Conservation (phyloP, 2,797 vertebrate species). For the Atherinosoma microstoma region DNA sequence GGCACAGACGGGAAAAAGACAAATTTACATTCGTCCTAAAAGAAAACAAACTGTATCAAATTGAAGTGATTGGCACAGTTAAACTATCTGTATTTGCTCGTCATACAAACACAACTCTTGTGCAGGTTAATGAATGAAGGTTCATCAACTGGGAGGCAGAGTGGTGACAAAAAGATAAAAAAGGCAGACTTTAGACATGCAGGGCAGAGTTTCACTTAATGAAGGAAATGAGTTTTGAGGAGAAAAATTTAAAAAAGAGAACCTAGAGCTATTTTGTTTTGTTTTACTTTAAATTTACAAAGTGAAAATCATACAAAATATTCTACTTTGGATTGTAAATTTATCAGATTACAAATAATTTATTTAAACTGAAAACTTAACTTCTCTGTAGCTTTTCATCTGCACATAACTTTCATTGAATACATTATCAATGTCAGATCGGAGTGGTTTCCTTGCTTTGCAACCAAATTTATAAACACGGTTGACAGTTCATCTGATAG, state of each 20-base stretch:
- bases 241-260: too few relatives aligned
- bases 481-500: background rate
- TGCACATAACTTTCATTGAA: background rate
- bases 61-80: slow-evolving; percentile 48
- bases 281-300: background rate
- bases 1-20: background rate
- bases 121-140: too few relatives aligned
- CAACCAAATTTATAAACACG: background rate
- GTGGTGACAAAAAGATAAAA: too few relatives aligned
- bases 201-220: too few relatives aligned
- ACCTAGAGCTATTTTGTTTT: too few relatives aligned
- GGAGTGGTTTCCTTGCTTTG: background rate
- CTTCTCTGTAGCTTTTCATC: background rate
- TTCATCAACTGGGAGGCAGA: too few relatives aligned
- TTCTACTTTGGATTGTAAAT: background rate
- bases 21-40: background rate
- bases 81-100: slow-evolving; percentile 9
- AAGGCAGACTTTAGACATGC: too few relatives aligned
- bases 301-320: background rate
- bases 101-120: slow-evolving; percentile 2
- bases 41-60: background rate
- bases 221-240: too few relatives aligned
- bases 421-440: background rate
- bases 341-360: background rate
- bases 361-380: background rate